Percentiles rank a stretch among this genome's conserved stretches.
Conservation (phyloP, 2,113 vertebrate genomes). For the Phocoena sinus region DNA sequence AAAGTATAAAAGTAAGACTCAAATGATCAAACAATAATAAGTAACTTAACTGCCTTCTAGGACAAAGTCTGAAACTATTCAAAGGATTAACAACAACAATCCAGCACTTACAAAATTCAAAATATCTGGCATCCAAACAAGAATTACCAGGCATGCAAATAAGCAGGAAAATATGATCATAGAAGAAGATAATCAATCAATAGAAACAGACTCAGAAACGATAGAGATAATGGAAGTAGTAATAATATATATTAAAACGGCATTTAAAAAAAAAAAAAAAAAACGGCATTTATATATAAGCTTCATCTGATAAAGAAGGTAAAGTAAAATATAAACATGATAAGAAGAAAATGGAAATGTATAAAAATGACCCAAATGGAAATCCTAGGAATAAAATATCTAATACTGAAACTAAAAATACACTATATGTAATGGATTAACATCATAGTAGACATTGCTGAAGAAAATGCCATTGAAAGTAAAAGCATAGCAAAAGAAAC, state of each 20-base stretch:
- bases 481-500: not conserved
- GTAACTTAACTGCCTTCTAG: not conserved
- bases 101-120: not conserved
- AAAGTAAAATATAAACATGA: not conserved
- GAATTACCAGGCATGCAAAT: not conserved
- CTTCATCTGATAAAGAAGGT: not conserved
- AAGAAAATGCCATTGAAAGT: not conserved
- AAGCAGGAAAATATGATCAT: not conserved
- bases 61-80: not conserved
- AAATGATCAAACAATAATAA: not conserved
- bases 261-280: too few relatives aligned
- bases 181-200: not conserved
- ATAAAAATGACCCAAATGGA: not conserved
- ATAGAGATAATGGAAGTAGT: not conserved
- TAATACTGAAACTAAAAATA: not conserved
- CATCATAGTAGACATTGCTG: not conserved
- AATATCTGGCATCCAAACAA: not conserved
- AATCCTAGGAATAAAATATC: not conserved
- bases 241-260: not conserved
- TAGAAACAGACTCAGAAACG: not conserved
- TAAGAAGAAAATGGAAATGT: not conserved
- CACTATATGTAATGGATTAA: not conserved
- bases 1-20: not conserved
- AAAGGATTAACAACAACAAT: not conserved
- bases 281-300: not conserved